Evolutionary conservation across 1,140 invertebrate species (phyloP).

Genomic region (Calephelis virginiensis): DNA sequence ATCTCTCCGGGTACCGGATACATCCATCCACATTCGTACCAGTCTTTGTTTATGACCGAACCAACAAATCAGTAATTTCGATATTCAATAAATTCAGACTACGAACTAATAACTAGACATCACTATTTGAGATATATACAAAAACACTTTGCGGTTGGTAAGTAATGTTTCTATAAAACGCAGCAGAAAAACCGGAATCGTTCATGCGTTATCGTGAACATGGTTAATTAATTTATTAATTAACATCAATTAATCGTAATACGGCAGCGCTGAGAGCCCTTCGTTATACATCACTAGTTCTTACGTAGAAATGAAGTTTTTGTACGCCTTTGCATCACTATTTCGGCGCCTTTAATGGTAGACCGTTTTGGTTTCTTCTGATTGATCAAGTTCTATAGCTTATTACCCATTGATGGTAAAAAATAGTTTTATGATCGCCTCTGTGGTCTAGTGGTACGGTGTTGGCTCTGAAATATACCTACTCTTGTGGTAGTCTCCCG

Average conservation of each 20-base stretch:
- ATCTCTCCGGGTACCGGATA: no score
- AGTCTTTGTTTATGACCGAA: no score
- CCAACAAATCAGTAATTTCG: no score
- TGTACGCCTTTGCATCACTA: neutral
- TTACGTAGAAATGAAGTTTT: conserved; percentile 55
- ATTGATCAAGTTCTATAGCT: neutral
- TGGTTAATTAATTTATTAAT: conserved; percentile 75
- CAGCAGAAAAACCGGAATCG: conserved; percentile 55
- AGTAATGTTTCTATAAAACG: conserved; percentile 52
- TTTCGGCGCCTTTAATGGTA: neutral
- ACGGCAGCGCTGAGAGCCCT: conserved; percentile 42
- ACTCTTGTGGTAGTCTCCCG: no score
- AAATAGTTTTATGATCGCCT: neutral
- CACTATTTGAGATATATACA: neutral
- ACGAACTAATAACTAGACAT: neutral
- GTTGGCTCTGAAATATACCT: no score
- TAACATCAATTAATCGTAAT: conserved; percentile 69
- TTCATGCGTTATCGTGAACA: conserved; percentile 61
- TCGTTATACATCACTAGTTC: conserved; percentile 49
- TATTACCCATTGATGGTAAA: conserved; percentile 21
- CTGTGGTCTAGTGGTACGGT: no score
- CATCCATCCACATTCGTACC: no score
- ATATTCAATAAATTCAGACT: no score
- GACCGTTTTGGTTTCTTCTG: conserved; percentile 2
- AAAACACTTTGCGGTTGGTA: conserved; percentile 27